Conservation (phyloP, 1,140 invertebrate genomes). For the Drosophila trapezifrons region DNA sequence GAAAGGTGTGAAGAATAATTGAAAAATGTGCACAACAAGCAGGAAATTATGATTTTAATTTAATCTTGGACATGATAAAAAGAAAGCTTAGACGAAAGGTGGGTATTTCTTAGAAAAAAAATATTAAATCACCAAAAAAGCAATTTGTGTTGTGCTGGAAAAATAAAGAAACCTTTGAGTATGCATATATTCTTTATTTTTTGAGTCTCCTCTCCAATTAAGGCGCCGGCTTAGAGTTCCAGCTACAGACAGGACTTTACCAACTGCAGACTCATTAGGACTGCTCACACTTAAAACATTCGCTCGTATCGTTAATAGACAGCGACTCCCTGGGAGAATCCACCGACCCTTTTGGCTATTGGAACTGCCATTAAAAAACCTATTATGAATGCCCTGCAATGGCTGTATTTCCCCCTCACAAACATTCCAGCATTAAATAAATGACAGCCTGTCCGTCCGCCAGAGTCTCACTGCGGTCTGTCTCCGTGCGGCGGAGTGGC, state of each 20-base stretch:
- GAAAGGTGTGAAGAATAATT: conserved; percentile 42
- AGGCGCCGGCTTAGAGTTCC: neutral
- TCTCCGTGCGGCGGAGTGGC: conserved; percentile 3
- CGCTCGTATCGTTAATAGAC: conserved; percentile 50
- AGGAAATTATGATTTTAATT: conserved; percentile 25
- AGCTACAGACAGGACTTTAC: neutral
- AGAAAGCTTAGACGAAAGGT: neutral
- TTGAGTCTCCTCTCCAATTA: too few relatives aligned
- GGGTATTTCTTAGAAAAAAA: too few relatives aligned
- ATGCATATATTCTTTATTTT: too few relatives aligned
- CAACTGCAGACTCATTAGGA: conserved; percentile 39
- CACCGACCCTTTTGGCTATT: conserved; percentile 60
- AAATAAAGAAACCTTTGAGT: too few relatives aligned
- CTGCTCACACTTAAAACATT: conserved; percentile 44
- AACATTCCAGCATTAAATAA: conserved; percentile 70
- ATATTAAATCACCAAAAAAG: too few relatives aligned
- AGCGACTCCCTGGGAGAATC: conserved; percentile 26
- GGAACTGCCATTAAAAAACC: conserved; percentile 68
- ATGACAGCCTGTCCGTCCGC: conserved; percentile 72
- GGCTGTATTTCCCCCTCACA: conserved; percentile 55
- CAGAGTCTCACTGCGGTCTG: conserved; percentile 16
- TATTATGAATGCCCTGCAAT: conserved; percentile 78
- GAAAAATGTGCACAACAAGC: conserved; percentile 25
- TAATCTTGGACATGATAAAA: neutral
- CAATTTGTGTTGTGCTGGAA: too few relatives aligned